Evolutionary conservation across 1,140 invertebrate genomes (phyloP), one percentile per base, ranked within the genome.

Genomic region (Heterodera carotae): DNA sequence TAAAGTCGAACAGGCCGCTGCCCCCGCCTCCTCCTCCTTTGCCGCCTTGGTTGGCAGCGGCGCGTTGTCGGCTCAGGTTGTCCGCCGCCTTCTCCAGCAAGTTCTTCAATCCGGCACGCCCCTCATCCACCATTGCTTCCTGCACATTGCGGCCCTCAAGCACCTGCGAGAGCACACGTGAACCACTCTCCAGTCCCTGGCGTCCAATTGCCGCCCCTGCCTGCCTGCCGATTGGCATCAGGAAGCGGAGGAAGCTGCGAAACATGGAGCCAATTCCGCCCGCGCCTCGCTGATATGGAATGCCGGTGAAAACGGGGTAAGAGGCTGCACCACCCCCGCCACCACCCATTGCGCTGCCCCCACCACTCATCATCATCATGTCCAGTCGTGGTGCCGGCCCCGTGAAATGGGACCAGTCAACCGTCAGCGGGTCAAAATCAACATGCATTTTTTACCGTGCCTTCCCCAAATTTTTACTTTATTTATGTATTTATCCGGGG

Each of bases 191-290:
- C 2, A 78, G 10, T 18, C 48, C 76, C 43, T 78, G 59, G 29
- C 53, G 36, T 36, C 76, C 76, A n/a, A 77, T 56, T 25, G 75
- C 70, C 2, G 25, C 27, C 7, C 43, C 76, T 2, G 43, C 43
- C 31, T 77, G 72, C 29, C 39, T 77, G 2, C 76, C 76, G 66
- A 80, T 34, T 33, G 76, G 76, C 10, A 77, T 8, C 25, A 76
- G 39, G 59, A 43, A 79, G 15, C 76, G 76, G 25, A 76, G n/a
- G 15, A 77, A 66, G 33, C 71, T 76, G 27, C 48, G 31, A 79
- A 77, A 59, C n/a, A 77, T 43, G 6, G 76, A 56, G 4, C 76
- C 76, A n/a, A 77, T 7, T 6, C 48, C 48, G 48, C 76, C 76
- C 36, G 31, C n/a, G 2, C 76, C 76, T 6, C 76, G 31, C 76